Evolutionary conservation across 1,140 invertebrate species (phyloP).

Genomic region (Caenorhabditis briggsae): DNA sequence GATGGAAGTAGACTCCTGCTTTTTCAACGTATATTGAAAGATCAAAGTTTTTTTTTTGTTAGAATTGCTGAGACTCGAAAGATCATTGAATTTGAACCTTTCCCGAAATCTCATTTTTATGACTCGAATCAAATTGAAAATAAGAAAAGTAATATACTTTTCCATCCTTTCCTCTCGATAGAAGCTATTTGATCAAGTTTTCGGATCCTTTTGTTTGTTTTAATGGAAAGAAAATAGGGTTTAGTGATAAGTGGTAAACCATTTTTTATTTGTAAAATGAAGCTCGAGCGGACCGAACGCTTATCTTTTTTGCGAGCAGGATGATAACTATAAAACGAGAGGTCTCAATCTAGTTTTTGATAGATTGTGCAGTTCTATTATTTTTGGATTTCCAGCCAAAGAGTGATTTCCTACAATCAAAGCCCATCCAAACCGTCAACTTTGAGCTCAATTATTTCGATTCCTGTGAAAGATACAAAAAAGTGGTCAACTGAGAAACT

Average conservation of each 20-base stretch:
- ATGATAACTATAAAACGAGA: conserved; percentile 2
- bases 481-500: too few species aligned
- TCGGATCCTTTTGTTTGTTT: not conserved
- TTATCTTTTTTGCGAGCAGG: not conserved
- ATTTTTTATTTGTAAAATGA: conserved; percentile 13
- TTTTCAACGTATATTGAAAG: not conserved
- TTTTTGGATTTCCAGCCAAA: too few species aligned
- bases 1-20: too few species aligned
- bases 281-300: not conserved
- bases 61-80: not conserved
- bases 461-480: too few species aligned
- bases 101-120: conserved; percentile 5
- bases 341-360: not conserved
- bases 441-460: too few species aligned
- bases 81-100: not conserved
- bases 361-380: too few species aligned
- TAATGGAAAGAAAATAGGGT: not conserved
- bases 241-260: conserved; percentile 56
- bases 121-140: not conserved
- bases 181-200: conserved; percentile 40
- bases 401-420: too few species aligned
- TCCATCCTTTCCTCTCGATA: not conserved
- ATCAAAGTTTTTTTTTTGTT: conserved; percentile 2
- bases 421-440: too few species aligned
- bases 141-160: not conserved